Base-by-base conservation (phyloP, 37 sponge, comb jelly and placozoan genomes). In the Petrosia ficiformis region DNA sequence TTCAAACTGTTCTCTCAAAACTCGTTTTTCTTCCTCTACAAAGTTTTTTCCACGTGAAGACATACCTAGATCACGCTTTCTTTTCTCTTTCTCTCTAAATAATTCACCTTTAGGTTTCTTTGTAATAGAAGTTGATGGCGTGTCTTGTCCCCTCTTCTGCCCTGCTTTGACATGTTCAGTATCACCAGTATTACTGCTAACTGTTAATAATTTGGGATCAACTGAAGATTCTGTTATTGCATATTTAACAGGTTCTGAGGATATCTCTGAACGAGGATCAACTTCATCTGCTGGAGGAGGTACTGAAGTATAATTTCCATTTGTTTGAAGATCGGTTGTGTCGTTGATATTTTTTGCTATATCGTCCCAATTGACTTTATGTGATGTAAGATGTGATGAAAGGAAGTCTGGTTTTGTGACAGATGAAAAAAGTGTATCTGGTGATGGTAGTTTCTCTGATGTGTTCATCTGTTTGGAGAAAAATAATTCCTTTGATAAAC, bases 11-110 rank as follows among this genome's bases (percentile, higher is more conserved):
- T 92, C 82, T 77, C 86, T 80, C 25, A 92, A 68, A 22, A 92
- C 65, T 67, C 93, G 81, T 71, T 92, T 92, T 64, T 92, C 93
- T 52, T 92, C 93, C 57, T 92, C 93, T 0, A 92, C 93, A 44
- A 89, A 92, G 78, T 73, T 92, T 79, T 92, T 92, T 0, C 91
- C 93, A 0, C 93, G 77, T 0, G 93, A 88, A 26, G 82, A 65
- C 75, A 76, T 76, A 1, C 93, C 93, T 0, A 88, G 58, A 44
- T 92, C 87, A 16, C 93, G 37, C 70, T 92, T 92, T 28, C 90
- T 38, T 58, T 89, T 92, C 70, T 92, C 93, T 65, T 89, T 92
- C 78, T 80, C 66, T 0, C 82, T 48, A 38, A 87, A 91, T 0
- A 38, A 32, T n/a, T 75, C 82, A 22, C 37, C 68, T 42, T 82